phyloP scores from a whole-genome alignment of 2,797 vertebrate genomes.

The Pogoniulus pusillus region DNA sequence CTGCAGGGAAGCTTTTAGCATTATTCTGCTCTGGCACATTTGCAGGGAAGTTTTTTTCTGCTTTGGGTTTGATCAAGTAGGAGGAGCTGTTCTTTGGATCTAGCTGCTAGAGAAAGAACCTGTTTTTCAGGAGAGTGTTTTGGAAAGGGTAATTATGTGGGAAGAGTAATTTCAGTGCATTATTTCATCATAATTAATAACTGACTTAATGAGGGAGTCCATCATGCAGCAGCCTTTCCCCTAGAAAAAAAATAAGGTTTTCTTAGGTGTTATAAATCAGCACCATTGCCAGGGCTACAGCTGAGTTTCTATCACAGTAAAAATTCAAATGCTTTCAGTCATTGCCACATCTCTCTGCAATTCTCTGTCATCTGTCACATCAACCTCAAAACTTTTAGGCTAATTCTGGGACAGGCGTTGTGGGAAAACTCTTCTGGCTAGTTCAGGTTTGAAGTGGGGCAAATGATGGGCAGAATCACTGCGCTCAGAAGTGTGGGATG shows the following conservation, averaged over 20 bases:
- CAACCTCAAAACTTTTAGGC: neutral
- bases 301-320: neutral
- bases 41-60: neutral
- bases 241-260: neutral
- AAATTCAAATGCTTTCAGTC: neutral
- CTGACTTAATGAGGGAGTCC: neutral
- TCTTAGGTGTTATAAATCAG: neutral
- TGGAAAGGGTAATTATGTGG: slow-evolving; percentile 6
- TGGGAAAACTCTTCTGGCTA: no score
- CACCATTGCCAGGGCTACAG: neutral
- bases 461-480: neutral
- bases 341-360: neutral
- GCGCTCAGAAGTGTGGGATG: neutral
- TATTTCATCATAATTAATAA: slow-evolving; percentile 8
- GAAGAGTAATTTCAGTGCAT: neutral
- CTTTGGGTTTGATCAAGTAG: neutral
- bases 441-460: neutral
- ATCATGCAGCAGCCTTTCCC: neutral
- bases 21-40: neutral
- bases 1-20: neutral
- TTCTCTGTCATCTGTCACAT: neutral
- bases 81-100: neutral
- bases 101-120: neutral
- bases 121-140: slow-evolving; percentile 15
- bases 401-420: neutral